Evolutionary conservation across 1,140 invertebrate species (phyloP), one percentile per base, ranked within the genome.

Genomic region (Aphidius ervi): DNA sequence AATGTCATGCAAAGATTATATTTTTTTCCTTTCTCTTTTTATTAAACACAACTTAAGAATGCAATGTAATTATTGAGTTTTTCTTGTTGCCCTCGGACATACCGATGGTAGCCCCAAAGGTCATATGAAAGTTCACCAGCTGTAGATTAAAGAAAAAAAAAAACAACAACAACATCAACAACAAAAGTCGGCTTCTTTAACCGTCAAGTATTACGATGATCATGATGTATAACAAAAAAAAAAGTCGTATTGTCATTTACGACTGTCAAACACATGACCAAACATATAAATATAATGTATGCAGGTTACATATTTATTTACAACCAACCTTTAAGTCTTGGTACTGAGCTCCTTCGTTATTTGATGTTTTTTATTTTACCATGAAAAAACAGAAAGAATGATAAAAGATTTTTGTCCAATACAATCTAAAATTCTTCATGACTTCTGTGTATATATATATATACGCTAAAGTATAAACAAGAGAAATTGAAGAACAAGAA

Each of bases 51-150:
- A 56, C 31, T 31, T 4, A 31, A 31, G 23, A 31, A 23, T 56
- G 9, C 49, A 40, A 41, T 41, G 72, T 75, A 74, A 75, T 76
- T 73, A 67, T 59, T 58, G 39, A 48, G 65, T 61, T 73, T 69
- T 63, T 66, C 73, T 75, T 70, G 71, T 71, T 74, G 68, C 64
- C 64, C 63, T 23, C 53, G 41, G 60, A 31, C 62, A 68, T 66
- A 64, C 59, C 58, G 53, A 46, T 67, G 63, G 65, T 66, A 69
- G 65, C 64, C 41, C n/a, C 46, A n/a, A 43, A n/a, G 52, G 52
- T 54, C 52, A 54, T 40, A 43, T 54, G 52, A 40, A 31, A 6
- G 52, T 40, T n/a, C 52, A 54, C 52, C 5, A 41, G 52, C 42
- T 40, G 52, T 43, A 54, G 52, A 54, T 54, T 40, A 52, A 43